phyloP scores from a whole-genome alignment of 2,113 vertebrate species.

The Sus scrofa region T2T-Sscrofa CM000823.6:55373001-55373500 shows the following conservation, averaged over 20 bases:
- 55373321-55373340: background rate
- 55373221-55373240: background rate
- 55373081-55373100: background rate
- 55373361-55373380: background rate
- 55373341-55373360: background rate
- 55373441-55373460: background rate
- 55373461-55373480: background rate
- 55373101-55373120: background rate
- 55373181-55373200: background rate
- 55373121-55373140: background rate
- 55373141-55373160: background rate
- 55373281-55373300: background rate
- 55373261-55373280: background rate
- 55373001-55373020: background rate
- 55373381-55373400: background rate
- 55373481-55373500: background rate
- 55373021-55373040: background rate
- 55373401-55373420: background rate
- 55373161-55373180: background rate
- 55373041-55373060: background rate
- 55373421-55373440: background rate
- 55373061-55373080: background rate
- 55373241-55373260: background rate
- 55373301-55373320: background rate
- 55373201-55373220: background rate